Conservation (phyloP, 53 echinoderm and acorn worm species). For the Pentamera pediparva region DNA sequence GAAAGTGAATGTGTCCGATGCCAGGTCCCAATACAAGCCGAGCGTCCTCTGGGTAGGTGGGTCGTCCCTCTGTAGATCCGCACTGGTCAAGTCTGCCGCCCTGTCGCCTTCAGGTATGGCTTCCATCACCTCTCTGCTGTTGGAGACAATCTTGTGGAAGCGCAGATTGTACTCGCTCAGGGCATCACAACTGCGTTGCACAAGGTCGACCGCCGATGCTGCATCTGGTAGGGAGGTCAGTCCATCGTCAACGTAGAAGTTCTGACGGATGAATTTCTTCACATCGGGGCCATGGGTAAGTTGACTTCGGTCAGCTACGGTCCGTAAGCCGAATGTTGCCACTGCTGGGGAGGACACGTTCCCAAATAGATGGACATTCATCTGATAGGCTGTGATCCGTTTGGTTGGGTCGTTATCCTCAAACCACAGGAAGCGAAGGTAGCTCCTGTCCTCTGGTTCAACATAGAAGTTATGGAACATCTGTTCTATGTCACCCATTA, state of each 20-base stretch:
- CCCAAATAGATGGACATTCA: constrained; percentile 40
- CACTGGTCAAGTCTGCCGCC: constrained; percentile 33
- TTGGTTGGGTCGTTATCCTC: constrained; percentile 37
- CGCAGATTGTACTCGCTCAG: constrained; percentile 30
- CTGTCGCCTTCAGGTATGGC: constrained; percentile 44
- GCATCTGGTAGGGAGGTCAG: constrained; percentile 23
- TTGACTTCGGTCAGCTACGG: constrained; percentile 16
- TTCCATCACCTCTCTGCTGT: constrained; percentile 42
- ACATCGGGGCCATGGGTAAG: constrained; percentile 33
- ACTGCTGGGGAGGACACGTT: constrained; percentile 47
- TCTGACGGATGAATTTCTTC: constrained; percentile 33
- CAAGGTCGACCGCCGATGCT: constrained; percentile 33
- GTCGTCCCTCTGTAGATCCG: constrained; percentile 28
- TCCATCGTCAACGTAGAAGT: constrained; percentile 64
- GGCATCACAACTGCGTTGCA: constrained; percentile 35
- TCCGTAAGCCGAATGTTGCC: constrained; percentile 45
- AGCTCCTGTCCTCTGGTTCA: constrained; percentile 28
- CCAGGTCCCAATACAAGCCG: constrained; percentile 40
- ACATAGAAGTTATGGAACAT: constrained; percentile 64
- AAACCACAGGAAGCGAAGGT: constrained; percentile 51
- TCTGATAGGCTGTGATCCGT: constrained; percentile 25
- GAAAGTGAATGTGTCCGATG: constrained; percentile 38
- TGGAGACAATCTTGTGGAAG: constrained; percentile 45
- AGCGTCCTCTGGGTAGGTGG: constrained; percentile 39
- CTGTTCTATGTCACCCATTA: constrained; percentile 56